Conservation (phyloP, 2,113 vertebrate genomes). For the Acrocephalus kingi region DNA sequence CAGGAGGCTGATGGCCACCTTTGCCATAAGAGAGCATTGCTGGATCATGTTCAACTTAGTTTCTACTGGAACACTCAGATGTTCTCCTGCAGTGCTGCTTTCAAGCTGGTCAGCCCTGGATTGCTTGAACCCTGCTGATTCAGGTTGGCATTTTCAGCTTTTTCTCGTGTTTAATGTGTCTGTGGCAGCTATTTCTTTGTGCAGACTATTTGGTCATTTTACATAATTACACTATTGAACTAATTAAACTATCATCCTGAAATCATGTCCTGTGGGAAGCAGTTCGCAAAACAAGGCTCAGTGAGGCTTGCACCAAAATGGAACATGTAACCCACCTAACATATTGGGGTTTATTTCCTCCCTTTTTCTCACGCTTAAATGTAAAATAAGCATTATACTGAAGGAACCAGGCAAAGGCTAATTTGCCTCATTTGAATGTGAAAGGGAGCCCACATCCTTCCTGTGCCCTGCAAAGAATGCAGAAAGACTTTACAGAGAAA, state of each 20-base stretch:
- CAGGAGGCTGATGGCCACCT: neutral
- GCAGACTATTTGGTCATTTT: neutral
- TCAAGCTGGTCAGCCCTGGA: neutral
- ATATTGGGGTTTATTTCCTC: slow-evolving; percentile 6
- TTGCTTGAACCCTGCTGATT: neutral
- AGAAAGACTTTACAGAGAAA: slow-evolving; percentile 73
- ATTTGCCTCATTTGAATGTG: slow-evolving; percentile 75
- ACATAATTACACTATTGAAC: neutral
- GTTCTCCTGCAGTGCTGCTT: neutral
- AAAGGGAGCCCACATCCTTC: slow-evolving; percentile 80
- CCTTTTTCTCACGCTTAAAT: slow-evolving; percentile 57
- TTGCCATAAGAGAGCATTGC: neutral
- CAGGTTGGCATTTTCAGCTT: neutral
- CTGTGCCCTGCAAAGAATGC: slow-evolving; percentile 73
- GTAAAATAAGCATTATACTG: slow-evolving; percentile 56
- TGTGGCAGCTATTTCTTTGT: neutral
- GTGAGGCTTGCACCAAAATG: neutral
- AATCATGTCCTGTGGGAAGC: neutral
- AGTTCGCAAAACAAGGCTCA: neutral
- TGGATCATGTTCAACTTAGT: neutral
- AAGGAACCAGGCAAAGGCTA: slow-evolving; percentile 48
- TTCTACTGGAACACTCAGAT: neutral
- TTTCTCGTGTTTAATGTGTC: neutral
- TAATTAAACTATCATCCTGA: neutral
- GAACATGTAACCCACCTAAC: slow-evolving; percentile 23